phyloP scores from a whole-genome alignment of 2,797 vertebrate genomes.

The Mormyrus proboscirostris region DNA sequence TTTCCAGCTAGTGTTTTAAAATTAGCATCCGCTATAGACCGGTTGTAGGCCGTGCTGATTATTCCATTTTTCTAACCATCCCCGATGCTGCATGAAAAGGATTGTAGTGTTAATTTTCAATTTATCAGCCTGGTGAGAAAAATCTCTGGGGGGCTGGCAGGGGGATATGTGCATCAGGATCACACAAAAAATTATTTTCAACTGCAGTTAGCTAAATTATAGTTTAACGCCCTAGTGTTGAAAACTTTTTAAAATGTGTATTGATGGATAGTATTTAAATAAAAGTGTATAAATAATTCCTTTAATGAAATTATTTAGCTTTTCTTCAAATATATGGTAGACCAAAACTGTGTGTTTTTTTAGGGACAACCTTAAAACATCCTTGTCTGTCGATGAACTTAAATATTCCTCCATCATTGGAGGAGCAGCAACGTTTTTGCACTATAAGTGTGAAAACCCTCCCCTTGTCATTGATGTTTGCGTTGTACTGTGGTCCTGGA shows the following conservation, averaged over 20 bases:
- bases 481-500: background rate
- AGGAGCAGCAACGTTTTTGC: background rate
- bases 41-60: background rate
- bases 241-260: background rate
- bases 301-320: background rate
- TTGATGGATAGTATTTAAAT: background rate
- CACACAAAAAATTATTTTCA: constrained; percentile 7
- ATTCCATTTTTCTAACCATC: background rate
- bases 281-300: background rate
- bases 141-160: background rate
- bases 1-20: constrained; percentile 14
- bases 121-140: constrained; percentile 25
- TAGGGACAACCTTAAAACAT: background rate
- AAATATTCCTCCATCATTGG: background rate
- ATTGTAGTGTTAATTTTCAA: constrained; percentile 15
- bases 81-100: constrained; percentile 1
- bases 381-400: background rate
- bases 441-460: background rate
- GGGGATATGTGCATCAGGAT: background rate
- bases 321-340: background rate
- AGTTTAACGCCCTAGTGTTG: background rate
- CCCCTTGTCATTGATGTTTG: background rate
- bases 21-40: background rate
- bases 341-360: background rate
- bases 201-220: background rate